A percentile compares a stretch with the other conserved stretches of the same genome.
phyloP scores from a whole-genome alignment of 2,888 invertebrate species.

The Capitulum mitella region DNA sequence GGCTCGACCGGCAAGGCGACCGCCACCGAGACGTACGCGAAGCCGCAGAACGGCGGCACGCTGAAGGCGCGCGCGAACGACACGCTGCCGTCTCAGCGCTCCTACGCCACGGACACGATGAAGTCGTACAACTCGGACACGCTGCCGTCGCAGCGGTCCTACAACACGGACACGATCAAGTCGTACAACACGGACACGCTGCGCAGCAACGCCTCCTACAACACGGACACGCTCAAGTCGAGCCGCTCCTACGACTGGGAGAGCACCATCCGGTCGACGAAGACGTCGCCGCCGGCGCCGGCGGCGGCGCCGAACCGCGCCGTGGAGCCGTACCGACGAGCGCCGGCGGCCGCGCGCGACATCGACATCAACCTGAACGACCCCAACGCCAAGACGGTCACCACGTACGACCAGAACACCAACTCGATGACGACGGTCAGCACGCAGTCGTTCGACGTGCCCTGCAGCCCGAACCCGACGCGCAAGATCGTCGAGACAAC shows the following conservation, averaged over 20 bases:
- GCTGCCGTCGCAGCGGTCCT: neutral
- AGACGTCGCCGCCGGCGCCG: neutral
- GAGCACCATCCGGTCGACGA: neutral
- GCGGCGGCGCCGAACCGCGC: neutral
- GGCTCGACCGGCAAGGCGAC: neutral
- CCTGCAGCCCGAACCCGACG: conserved; percentile 20
- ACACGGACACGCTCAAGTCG: conserved; percentile 1
- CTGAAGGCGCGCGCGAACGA: neutral
- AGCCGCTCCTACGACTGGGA: conserved; percentile 25
- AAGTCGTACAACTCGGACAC: conserved; percentile 16
- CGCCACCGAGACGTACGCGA: neutral
- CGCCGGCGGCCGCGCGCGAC: neutral
- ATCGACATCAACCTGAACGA: conserved; percentile 16
- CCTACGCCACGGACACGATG: neutral
- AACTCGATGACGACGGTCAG: conserved; percentile 23
- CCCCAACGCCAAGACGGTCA: conserved; percentile 18
- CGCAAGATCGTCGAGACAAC: conserved; percentile 24
- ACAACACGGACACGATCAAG: conserved; percentile 30
- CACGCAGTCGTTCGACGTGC: conserved; percentile 23
- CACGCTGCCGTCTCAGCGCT: conserved; percentile 28
- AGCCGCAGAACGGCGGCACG: neutral
- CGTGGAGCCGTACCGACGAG: neutral
- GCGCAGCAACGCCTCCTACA: conserved; percentile 12
- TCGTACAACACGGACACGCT: conserved; percentile 30
- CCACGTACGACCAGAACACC: conserved; percentile 24